Evolutionary conservation across 2,113 vertebrate genomes (phyloP).

Genomic region (human (Homo sapiens)): GRCh38 chr7:154239001-154239500

Average conservation of each 20-base stretch:
- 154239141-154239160: fast-evolving
- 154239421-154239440: not conserved
- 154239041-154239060: fast-evolving
- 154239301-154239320: not conserved
- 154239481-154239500: not conserved
- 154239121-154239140: too few species aligned
- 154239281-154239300: not conserved
- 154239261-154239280: not conserved
- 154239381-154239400: not conserved
- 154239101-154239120: not conserved
- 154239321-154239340: fast-evolving
- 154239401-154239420: not conserved
- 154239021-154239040: fast-evolving
- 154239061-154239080: too few species aligned
- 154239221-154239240: not conserved
- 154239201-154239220: not conserved
- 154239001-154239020: not conserved
- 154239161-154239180: not conserved
- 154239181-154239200: not conserved
- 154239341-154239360: not conserved
- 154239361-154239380: not conserved
- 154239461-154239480: not conserved
- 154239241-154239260: not conserved
- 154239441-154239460: not conserved
- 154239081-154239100: not conserved